Base-by-base conservation (phyloP, 2,888 invertebrate genomes). In the Crematogaster levior region DNA sequence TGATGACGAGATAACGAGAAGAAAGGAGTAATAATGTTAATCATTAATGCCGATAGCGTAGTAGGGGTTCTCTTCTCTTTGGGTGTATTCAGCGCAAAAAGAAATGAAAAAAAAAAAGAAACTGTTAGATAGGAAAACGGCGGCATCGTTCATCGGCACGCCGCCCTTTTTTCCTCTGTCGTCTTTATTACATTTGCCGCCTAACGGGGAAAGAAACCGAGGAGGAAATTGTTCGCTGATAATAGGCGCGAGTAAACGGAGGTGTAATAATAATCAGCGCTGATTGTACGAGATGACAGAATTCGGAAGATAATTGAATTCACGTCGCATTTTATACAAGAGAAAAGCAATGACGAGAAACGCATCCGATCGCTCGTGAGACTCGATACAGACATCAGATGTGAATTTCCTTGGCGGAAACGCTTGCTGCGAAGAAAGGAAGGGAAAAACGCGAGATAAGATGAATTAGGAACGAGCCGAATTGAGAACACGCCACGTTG, bases 41-140 rank as follows among this genome's bases (percentile, higher is more conserved):
- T 73, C 51, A 82, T 82, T 43, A 51, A 82, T 61, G 66, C 48
- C 79, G 61, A 46, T 68, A 24, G 65, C 46, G 68, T 68, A 48
- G 65, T 73, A 79, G 34, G 30, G 15, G 27, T 77, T 79, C 79
- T 73, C 60, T 77, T 86, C 75, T 65, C 40, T 68, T 77, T 21
- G 30, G 27, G 12, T 82, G 77, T 79, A 51, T 75, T 66, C 40
- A 79, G 73, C 73, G 61, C 27, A 65, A 48, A 12, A 40, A 53
- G 12, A n/a, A 73, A 51, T 21, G 21, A 51, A 51, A 51, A 34
- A 30, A 60, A 24, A 34, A 30, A 73, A 24, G 34, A n/a, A 70
- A 56, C 18, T 24, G 24, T 66, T 56, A 68, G 37, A 56, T 68
- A 56, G 15, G 9, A 46, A 9, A 56, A 24, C 18, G 56, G 30